phyloP scores from a whole-genome alignment of 1,140 invertebrate genomes.

The Drosophila erecta region DNA sequence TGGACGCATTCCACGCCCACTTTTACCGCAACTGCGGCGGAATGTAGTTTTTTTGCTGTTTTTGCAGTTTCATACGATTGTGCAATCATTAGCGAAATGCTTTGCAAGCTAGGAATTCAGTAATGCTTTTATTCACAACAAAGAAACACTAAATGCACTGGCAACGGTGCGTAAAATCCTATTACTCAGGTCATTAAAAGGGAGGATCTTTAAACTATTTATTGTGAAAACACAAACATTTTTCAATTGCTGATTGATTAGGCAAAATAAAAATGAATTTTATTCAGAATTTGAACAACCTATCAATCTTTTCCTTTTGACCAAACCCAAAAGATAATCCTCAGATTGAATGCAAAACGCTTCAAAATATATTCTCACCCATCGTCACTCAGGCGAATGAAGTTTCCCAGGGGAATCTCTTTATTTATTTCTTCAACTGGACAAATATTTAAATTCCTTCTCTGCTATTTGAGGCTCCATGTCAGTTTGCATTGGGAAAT shows the following conservation, averaged over 20 bases:
- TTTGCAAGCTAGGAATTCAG: slow-evolving; percentile 12
- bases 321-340: background rate
- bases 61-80: slow-evolving; percentile 34
- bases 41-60: slow-evolving; percentile 26
- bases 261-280: background rate
- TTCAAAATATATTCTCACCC: slow-evolving; percentile 5
- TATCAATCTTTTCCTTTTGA: background rate
- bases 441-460: slow-evolving; percentile 36
- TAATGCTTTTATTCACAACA: background rate
- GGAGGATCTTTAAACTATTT: background rate
- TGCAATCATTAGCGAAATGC: slow-evolving; percentile 35
- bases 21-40: slow-evolving; percentile 39
- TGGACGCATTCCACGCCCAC: slow-evolving; percentile 52
- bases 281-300: too few relatives aligned
- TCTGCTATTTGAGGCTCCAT: slow-evolving; percentile 37
- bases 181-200: slow-evolving; percentile 1
- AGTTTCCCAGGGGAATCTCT: background rate
- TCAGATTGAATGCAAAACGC: background rate
- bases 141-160: background rate
- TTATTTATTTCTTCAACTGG: background rate
- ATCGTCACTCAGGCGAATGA: background rate
- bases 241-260: background rate
- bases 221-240: background rate
- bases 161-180: slow-evolving; percentile 3
- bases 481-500: slow-evolving; percentile 60